Evolutionary conservation across 2,113 vertebrate genomes (phyloP).

Genomic region (Tyto alba): DNA sequence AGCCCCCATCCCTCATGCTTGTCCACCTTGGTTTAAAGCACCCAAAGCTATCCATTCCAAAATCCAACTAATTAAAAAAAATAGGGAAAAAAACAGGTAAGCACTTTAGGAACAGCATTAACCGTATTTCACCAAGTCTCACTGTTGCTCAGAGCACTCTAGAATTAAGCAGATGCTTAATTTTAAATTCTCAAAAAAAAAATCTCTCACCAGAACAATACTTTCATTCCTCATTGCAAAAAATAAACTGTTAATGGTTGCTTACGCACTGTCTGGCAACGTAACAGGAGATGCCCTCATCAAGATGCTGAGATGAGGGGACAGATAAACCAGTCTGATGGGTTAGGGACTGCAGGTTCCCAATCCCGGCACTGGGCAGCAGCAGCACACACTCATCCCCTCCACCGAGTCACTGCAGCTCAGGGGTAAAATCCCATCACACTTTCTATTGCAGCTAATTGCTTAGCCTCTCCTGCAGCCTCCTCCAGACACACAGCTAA

Average conservation of each 20-base stretch:
- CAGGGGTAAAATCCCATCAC: not conserved
- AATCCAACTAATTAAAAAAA: not conserved
- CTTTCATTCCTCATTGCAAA: not conserved
- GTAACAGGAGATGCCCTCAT: not conserved
- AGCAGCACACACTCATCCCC: not conserved
- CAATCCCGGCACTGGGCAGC: not conserved
- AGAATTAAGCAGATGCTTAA: not conserved
- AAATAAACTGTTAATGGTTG: not conserved
- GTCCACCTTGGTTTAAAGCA: not conserved
- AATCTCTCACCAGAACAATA: not conserved
- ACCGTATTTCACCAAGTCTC: not conserved
- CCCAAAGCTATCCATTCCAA: not conserved
- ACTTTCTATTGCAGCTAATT: not conserved
- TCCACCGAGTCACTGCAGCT: not conserved
- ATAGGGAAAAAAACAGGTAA: not conserved
- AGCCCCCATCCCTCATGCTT: not conserved
- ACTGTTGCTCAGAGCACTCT: not conserved
- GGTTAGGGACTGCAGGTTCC: not conserved
- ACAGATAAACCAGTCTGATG: not conserved
- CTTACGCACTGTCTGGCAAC: accelerated
- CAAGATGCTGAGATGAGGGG: not conserved
- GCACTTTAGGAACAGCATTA: not conserved
- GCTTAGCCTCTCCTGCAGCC: not conserved
- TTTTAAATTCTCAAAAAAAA: not conserved
- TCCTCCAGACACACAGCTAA: not conserved